A percentile compares a stretch with the other conserved stretches of the same genome.
Conservation (phyloP, 2,888 invertebrate genomes). For the Camponotus fellah region DNA sequence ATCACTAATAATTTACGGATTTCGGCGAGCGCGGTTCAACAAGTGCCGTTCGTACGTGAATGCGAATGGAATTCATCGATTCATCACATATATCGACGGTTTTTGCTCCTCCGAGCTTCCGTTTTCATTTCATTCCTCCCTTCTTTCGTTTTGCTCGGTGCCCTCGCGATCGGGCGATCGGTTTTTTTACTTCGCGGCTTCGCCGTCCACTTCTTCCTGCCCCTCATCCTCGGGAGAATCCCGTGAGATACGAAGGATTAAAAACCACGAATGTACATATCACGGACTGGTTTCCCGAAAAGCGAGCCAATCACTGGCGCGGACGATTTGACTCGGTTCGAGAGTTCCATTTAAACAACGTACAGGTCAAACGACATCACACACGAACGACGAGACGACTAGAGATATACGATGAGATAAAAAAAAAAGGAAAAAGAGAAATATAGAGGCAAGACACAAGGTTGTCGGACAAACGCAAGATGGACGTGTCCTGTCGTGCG, state of each 20-base stretch:
- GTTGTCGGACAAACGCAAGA: conserved; percentile 62
- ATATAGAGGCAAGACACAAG: conserved; percentile 53
- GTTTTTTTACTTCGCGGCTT: conserved; percentile 52
- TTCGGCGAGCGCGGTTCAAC: conserved; percentile 33
- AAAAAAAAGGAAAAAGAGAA: conserved; percentile 35
- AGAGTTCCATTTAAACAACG: conserved; percentile 30
- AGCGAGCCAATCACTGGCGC: conserved; percentile 32
- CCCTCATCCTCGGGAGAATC: conserved; percentile 34
- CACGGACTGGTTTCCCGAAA: conserved; percentile 46
- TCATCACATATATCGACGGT: conserved; percentile 51
- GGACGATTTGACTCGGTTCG: conserved; percentile 45
- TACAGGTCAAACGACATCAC: neutral
- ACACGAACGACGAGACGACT: conserved; percentile 51
- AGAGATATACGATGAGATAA: conserved; percentile 60
- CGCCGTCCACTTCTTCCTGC: conserved; percentile 39
- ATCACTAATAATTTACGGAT: conserved; percentile 10
- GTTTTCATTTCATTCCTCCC: conserved; percentile 40
- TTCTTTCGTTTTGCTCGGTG: conserved; percentile 43
- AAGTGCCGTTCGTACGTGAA: conserved; percentile 36
- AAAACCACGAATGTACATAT: conserved; percentile 29
- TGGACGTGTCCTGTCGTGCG: conserved; percentile 73
- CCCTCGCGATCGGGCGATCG: conserved; percentile 25
- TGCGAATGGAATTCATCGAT: conserved; percentile 48
- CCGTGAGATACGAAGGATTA: conserved; percentile 39
- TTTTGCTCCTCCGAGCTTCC: conserved; percentile 43